Evolutionary conservation across 2,113 vertebrate species (phyloP).

Genomic region (Mastomys coucha): DNA sequence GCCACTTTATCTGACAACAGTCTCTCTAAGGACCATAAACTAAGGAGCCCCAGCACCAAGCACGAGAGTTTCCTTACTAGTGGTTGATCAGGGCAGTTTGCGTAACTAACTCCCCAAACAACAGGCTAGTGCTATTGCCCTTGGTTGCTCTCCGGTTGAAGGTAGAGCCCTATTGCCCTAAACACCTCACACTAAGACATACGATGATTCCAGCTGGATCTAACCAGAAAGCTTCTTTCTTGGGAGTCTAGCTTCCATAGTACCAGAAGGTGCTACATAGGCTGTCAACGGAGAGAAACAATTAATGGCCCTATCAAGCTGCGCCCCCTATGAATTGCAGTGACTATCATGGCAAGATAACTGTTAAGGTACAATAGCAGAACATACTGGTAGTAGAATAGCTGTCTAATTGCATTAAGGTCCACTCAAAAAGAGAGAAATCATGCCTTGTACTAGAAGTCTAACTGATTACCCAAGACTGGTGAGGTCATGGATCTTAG

Average conservation of each 20-base stretch:
- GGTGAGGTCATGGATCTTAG: not conserved
- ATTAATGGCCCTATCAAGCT: not conserved
- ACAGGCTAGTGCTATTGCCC: not conserved
- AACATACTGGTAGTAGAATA: too few species aligned
- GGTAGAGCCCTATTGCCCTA: not conserved
- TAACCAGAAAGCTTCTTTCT: not conserved
- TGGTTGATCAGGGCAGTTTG: not conserved
- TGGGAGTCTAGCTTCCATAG: not conserved
- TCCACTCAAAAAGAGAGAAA: not conserved
- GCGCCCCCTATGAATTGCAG: not conserved
- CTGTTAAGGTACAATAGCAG: not conserved
- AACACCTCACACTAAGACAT: not conserved
- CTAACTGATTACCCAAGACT: not conserved
- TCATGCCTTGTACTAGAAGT: not conserved
- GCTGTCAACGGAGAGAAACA: not conserved
- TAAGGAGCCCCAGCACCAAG: not conserved
- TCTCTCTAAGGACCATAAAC: not conserved
- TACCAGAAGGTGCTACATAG: not conserved
- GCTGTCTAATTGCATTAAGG: not conserved
- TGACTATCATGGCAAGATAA: not conserved
- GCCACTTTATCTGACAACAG: not conserved
- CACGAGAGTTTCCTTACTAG: not conserved
- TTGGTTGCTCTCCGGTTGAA: not conserved
- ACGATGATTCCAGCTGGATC: not conserved
- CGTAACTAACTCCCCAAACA: not conserved